These are phyloP conservation scores for Erpornis zantholeuca DNA, from an alignment of 2,113 vertebrate species.

Conservation along the genomic window DNA sequence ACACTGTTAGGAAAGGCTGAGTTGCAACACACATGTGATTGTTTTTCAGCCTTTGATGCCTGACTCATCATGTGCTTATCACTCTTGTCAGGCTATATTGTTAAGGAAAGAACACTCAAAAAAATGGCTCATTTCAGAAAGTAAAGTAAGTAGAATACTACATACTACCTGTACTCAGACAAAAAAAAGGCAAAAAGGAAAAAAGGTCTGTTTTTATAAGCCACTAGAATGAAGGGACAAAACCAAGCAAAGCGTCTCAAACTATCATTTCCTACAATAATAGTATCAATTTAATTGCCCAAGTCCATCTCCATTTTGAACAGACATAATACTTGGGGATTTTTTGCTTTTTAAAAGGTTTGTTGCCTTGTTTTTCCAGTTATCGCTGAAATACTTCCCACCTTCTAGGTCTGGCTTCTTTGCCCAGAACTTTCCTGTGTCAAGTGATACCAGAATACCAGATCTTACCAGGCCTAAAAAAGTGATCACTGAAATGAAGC, in stretches of 20 bases:
- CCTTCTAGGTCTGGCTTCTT: background rate
- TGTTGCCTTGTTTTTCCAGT: background rate
- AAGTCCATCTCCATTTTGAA: background rate
- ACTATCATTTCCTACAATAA: background rate
- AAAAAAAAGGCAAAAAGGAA: background rate
- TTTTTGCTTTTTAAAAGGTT: background rate
- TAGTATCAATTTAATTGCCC: background rate
- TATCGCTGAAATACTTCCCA: background rate
- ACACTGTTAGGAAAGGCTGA: background rate
- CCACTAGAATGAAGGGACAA: background rate
- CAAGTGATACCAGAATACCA: background rate
- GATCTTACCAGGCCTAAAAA: background rate
- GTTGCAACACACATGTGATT: rapidly evolving
- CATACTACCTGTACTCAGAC: background rate
- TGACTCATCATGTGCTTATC: background rate
- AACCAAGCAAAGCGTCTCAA: background rate
- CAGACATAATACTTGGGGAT: background rate
- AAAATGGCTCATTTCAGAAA: background rate
- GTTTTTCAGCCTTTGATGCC: background rate
- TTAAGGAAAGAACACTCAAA: background rate
- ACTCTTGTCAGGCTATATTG: background rate
- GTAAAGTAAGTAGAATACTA: background rate
- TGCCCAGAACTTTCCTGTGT: background rate
- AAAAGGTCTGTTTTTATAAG: background rate
- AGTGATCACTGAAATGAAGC: background rate